phyloP scores from a whole-genome alignment of 2,888 invertebrate species.

The Machimus atricapillus region DNA sequence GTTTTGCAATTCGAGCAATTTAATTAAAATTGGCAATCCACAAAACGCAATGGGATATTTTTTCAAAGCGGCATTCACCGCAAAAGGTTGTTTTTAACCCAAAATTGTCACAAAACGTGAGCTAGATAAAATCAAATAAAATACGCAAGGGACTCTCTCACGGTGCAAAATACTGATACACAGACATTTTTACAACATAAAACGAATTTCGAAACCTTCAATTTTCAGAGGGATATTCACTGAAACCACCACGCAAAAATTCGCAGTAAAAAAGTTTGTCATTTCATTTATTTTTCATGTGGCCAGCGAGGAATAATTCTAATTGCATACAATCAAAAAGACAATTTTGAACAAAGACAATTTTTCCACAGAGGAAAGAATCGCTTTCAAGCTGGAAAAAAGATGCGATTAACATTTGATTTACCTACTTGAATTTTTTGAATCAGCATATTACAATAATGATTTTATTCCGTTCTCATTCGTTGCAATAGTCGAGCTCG shows the following conservation, averaged over 20 bases:
- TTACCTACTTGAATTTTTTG: too few species aligned
- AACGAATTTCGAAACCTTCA: neutral
- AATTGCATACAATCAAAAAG: neutral
- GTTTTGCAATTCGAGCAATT: neutral
- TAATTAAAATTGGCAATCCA: neutral
- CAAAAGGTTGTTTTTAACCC: neutral
- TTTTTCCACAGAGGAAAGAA: neutral
- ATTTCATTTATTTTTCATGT: neutral
- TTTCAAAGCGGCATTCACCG: neutral
- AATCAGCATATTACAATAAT: too few species aligned
- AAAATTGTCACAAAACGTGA: neutral
- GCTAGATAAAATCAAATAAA: neutral
- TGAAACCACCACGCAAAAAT: neutral
- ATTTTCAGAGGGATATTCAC: neutral
- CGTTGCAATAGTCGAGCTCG: too few species aligned
- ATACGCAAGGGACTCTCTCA: neutral
- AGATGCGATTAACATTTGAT: neutral
- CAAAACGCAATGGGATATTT: neutral
- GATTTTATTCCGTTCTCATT: too few species aligned
- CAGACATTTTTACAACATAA: neutral
- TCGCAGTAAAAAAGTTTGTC: neutral
- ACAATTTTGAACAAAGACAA: neutral
- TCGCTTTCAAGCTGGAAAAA: neutral
- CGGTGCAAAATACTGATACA: neutral
- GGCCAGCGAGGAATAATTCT: neutral